Percentiles rank a stretch among this genome's conserved stretches.
These are phyloP conservation scores for Zaprionus camerounensis DNA, from an alignment of 1,140 invertebrate genomes.

Conservation along the genomic window DNA sequence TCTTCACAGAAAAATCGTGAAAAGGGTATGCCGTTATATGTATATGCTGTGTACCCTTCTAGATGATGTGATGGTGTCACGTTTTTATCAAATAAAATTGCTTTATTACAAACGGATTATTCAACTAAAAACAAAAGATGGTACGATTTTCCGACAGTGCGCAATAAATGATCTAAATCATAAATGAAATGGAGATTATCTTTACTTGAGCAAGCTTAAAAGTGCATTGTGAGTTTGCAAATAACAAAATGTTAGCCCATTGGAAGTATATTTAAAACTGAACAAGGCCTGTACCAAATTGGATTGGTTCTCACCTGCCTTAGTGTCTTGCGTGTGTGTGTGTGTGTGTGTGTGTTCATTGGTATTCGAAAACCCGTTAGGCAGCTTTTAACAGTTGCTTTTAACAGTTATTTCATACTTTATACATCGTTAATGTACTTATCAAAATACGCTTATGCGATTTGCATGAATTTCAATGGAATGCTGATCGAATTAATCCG, in stretches of 20 bases:
- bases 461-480: conserved; percentile 31
- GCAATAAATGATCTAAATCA: not conserved
- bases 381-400: conserved; percentile 32
- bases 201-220: not conserved
- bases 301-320: conserved; percentile 2
- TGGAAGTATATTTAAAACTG: not conserved
- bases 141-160: no score
- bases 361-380: conserved; percentile 32
- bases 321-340: not conserved
- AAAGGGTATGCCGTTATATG: not conserved
- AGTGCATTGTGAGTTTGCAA: not conserved
- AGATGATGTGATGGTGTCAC: not conserved
- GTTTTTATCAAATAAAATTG: not conserved
- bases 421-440: conserved; percentile 11
- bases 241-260: not conserved
- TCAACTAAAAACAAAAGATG: no score
- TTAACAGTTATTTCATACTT: conserved; percentile 39
- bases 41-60: not conserved
- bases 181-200: not conserved
- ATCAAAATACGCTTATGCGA: conserved; percentile 1
- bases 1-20: no score
- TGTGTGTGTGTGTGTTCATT: conserved; percentile 13
- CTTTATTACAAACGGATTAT: not conserved
- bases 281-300: not conserved
- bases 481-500: conserved; percentile 36